Evolutionary conservation across 2,113 vertebrate genomes (phyloP).

Genomic region (Rhinoptilus africanus): DNA sequence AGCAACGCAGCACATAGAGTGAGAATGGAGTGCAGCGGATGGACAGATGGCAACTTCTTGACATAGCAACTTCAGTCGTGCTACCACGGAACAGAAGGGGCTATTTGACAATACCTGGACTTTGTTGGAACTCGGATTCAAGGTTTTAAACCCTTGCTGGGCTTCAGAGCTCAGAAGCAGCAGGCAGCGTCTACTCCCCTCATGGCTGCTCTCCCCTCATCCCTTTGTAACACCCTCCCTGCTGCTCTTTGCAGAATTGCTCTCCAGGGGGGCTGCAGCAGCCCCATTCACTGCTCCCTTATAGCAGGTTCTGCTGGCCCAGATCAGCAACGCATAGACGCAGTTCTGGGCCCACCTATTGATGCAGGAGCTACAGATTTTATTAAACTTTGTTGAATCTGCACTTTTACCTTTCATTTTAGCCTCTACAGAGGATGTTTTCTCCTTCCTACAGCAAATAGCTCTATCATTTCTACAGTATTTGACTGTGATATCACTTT

Average conservation of each 20-base stretch:
- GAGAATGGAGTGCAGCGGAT: neutral
- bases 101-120: neutral
- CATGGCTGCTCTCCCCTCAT: neutral
- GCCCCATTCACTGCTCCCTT: neutral
- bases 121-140: neutral
- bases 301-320: neutral
- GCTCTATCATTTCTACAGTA: neutral
- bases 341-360: neutral
- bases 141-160: neutral
- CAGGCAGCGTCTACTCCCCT: neutral
- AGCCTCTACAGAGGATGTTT: rapidly evolving
- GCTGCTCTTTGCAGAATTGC: neutral
- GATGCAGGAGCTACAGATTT: neutral
- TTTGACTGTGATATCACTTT: neutral
- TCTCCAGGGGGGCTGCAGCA: neutral
- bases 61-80: neutral
- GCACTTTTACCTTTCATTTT: neutral
- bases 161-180: neutral
- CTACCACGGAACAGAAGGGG: neutral
- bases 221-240: neutral
- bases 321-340: neutral
- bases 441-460: neutral
- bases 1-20: neutral
- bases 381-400: neutral
- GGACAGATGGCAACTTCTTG: neutral